A percentile compares a stretch with the other conserved stretches of the same genome.
Evolutionary conservation across 2,797 vertebrate species (phyloP).

Genomic region (Phrynocephalus forsythii): DNA sequence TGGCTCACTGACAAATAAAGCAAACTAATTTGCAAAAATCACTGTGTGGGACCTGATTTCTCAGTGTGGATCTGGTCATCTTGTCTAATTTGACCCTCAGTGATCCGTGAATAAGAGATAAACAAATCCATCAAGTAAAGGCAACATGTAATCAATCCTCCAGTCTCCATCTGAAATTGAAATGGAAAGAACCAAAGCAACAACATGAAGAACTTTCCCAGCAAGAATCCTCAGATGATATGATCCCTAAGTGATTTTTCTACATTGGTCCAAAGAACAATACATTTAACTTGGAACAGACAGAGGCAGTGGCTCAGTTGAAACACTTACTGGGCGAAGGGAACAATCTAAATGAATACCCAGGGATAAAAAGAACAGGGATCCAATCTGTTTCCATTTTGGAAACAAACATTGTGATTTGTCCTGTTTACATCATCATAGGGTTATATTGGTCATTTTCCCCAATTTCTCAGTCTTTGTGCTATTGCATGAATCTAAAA

Average conservation of each 20-base stretch:
- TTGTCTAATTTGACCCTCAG: no score
- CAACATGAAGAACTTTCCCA: not conserved
- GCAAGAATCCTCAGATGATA: not conserved
- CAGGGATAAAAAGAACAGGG: not conserved
- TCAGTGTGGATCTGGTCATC: no score
- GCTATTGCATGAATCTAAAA: constrained; percentile 31
- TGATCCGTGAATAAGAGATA: not conserved
- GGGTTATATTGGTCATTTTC: not conserved
- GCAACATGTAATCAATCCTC: no score
- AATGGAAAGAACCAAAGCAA: not conserved
- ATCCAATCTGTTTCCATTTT: constrained; percentile 22
- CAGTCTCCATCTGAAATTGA: not conserved
- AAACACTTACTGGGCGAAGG: not conserved
- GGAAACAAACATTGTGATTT: not conserved
- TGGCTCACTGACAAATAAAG: no score
- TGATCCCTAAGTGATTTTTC: not conserved
- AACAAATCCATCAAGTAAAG: not conserved
- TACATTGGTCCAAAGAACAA: not conserved
- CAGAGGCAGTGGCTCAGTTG: not conserved
- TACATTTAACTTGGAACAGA: not conserved
- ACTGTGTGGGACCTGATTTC: no score
- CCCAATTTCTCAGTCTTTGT: not conserved
- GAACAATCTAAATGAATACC: no score
- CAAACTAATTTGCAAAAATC: no score
- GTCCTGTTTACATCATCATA: not conserved